Conservation (phyloP, 2,113 vertebrate species). For the Nettapus auritus region DNA sequence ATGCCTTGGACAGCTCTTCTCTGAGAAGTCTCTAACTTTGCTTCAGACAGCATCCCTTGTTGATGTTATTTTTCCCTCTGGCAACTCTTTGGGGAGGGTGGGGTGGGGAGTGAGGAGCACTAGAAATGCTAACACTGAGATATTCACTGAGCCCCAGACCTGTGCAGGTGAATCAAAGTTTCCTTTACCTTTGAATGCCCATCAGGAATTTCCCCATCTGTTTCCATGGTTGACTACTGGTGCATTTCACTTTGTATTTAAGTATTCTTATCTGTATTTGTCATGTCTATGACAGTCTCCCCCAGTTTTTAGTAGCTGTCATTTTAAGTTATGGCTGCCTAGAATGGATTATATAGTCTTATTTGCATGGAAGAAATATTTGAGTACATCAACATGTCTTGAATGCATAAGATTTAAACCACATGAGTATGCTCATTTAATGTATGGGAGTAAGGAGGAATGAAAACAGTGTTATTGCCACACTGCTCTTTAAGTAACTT, state of each 20-base stretch:
- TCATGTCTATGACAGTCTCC: neutral
- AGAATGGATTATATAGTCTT: constrained; percentile 7
- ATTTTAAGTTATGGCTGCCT: constrained; percentile 11
- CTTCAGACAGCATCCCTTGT: neutral
- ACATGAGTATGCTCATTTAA: neutral
- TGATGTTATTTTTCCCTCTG: neutral
- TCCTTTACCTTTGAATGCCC: neutral
- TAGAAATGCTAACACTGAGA: neutral
- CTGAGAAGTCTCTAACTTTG: neutral
- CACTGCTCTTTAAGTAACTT: accelerated
- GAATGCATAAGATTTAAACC: neutral
- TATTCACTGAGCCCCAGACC: neutral
- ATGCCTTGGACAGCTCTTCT: neutral
- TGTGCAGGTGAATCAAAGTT: neutral
- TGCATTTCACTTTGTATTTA: neutral
- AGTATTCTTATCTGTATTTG: neutral
- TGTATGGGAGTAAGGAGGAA: neutral
- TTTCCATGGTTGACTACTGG: neutral
- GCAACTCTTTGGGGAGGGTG: neutral
- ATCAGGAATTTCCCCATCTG: neutral
- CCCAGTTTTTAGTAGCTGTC: constrained; percentile 25
- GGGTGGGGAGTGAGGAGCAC: too few species aligned
- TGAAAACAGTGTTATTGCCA: neutral
- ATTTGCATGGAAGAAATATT: constrained; percentile 23
- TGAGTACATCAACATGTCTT: neutral